phyloP scores from a whole-genome alignment of 2,888 invertebrate species.

The Epirrita christyi region DNA sequence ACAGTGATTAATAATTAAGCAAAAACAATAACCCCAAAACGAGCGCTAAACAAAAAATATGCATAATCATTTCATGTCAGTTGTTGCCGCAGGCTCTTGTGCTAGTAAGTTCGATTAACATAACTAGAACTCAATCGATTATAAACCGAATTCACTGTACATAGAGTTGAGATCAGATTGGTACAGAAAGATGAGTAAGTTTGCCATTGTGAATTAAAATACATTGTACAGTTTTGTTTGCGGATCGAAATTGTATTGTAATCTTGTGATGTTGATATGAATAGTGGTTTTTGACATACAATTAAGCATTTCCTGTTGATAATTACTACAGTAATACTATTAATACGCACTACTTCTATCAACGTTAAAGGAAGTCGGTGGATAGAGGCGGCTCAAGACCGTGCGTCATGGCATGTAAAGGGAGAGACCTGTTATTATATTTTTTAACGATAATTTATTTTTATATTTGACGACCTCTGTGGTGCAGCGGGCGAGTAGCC shows the following conservation, averaged over 20 bases:
- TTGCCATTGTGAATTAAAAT: constrained; percentile 18
- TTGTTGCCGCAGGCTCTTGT: constrained; percentile 1
- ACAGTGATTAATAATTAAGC: too few relatives aligned
- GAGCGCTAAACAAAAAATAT: background rate
- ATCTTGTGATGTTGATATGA: constrained; percentile 12
- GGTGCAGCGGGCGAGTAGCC: too few relatives aligned
- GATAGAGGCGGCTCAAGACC: too few relatives aligned
- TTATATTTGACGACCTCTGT: too few relatives aligned
- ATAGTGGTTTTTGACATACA: background rate
- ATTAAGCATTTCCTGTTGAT: too few relatives aligned
- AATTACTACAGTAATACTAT: too few relatives aligned
- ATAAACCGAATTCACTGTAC: background rate
- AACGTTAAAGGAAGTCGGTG: too few relatives aligned
- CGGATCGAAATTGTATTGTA: constrained; percentile 5
- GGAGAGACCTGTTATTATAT: too few relatives aligned
- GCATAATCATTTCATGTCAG: background rate
- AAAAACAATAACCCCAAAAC: background rate
- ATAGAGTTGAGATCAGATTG: constrained; percentile 1
- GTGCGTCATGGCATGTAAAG: too few relatives aligned
- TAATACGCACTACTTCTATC: too few relatives aligned
- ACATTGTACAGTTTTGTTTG: constrained; percentile 18
- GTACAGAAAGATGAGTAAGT: background rate
- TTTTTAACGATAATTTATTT: too few relatives aligned
- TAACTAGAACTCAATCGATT: constrained; percentile 4
- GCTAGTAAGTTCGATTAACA: constrained; percentile 9